Evolutionary conservation across 2,113 vertebrate genomes (phyloP).

Genomic region (Bubo scandiacus): DNA sequence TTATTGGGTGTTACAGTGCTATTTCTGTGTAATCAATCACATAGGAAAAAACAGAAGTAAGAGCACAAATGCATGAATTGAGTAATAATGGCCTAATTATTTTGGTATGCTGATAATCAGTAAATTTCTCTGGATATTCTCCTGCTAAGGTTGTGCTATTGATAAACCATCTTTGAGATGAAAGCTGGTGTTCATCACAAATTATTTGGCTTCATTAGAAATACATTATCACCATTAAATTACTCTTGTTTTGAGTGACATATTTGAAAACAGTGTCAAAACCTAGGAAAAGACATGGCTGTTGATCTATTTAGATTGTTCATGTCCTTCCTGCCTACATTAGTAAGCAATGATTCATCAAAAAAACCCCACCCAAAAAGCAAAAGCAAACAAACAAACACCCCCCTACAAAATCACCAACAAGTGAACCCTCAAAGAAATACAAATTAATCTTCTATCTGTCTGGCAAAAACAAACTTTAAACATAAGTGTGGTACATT

Average conservation of each 20-base stretch:
- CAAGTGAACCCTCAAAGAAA: neutral
- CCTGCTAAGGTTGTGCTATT: neutral
- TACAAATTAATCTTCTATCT: neutral
- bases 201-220: neutral
- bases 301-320: neutral
- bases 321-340: neutral
- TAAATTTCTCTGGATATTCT: neutral
- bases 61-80: neutral
- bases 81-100: neutral
- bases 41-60: neutral
- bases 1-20: neutral
- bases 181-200: neutral
- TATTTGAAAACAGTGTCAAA: neutral
- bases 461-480: neutral
- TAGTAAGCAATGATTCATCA: neutral
- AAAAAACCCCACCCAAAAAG: neutral
- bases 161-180: neutral
- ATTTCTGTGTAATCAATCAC: neutral
- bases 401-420: neutral
- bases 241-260: neutral
- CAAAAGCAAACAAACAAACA: neutral
- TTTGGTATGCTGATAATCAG: neutral
- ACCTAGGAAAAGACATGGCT: neutral
- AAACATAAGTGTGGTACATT: fast-evolving
- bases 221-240: neutral